Base-by-base conservation (phyloP, 2,113 vertebrate genomes). In the Diadophis punctatus region DNA sequence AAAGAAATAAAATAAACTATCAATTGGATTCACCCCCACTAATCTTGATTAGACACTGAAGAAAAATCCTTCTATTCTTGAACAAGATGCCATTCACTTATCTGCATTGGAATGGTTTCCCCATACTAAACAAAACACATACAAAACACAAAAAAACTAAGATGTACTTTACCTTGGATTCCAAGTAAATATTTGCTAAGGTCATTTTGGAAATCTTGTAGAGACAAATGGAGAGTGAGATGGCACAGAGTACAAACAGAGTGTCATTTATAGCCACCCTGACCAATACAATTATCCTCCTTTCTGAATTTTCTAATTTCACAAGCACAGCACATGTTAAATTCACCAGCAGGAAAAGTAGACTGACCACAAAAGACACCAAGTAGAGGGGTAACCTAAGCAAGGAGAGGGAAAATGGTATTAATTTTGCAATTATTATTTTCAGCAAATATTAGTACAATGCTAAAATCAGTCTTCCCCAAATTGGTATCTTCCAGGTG, bases 151-250 rank as follows among this genome's bases (percentile, higher is more conserved):
- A 39, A 80, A 68, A 80, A 43, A 3, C 34, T 89, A 95, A 96
- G 96, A 94, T 95, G 93, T 95, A 95, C 94, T 97, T 97, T 96
- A 99, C 99, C 98, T 99, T 99, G 88, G 99, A 99, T 94, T 99
- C 98, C 98, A 99, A 96, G 97, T 99, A 99, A 95, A 99, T 98
- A 97, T 98, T 99, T 96, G 99, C 98, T 96, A 99, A 97, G 20
- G 99, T 99, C 99, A 99, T 99, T 98, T 99, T 99, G 27, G 99
- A 99, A 90, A 99, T 98, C 96, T 98, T 99, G 98, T 99, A 99
- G 90, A 99, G 98, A 96, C 98, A 99, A 94, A 98, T 49, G 74
- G 99, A 98, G 94, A 99, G 98, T 3, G 98, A 99, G 94, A 99
- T 91, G 80, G 99, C 99, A 0, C 98, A 99, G 90, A 99, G 98